Percentiles rank a stretch among this genome's conserved stretches.
Conservation (phyloP, 2,888 invertebrate genomes). For the Andrena chrysosceles region DNA sequence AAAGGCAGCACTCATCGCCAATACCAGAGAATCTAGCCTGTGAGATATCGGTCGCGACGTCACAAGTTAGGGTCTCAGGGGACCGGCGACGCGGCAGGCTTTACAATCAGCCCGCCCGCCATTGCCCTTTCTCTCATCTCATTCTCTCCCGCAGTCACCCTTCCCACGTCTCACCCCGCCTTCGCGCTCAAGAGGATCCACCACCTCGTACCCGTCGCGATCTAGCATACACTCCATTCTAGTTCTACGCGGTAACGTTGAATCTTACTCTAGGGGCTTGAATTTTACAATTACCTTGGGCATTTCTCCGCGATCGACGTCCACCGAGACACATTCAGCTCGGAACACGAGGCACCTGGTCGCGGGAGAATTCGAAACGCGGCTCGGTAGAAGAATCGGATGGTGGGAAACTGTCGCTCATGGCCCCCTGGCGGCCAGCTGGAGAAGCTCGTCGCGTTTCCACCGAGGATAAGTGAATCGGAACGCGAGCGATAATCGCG, state of each 20-base stretch:
- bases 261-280: background rate
- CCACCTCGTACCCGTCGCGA: slow-evolving; percentile 19
- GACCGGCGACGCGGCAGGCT: slow-evolving; percentile 88
- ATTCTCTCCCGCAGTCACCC: slow-evolving; percentile 39
- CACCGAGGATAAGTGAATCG: background rate
- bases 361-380: no score
- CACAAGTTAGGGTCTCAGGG: slow-evolving; percentile 93
- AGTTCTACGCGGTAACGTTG: background rate
- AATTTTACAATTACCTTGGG: background rate
- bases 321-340: no score
- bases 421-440: no score
- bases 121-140: slow-evolving; percentile 63
- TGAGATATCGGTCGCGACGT: slow-evolving; percentile 88
- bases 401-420: background rate
- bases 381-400: background rate
- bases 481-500: background rate
- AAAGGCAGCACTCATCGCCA: slow-evolving; percentile 87
- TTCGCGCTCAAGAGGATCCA: slow-evolving; percentile 19
- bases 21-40: slow-evolving; percentile 91
- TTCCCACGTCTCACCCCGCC: background rate
- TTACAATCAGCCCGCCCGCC: slow-evolving; percentile 83
- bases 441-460: background rate
- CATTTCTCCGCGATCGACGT: background rate
- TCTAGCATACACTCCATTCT: background rate
- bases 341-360: no score